Evolutionary conservation across 2,888 invertebrate species (phyloP).

Genomic region (Dorcus hopei): DNA sequence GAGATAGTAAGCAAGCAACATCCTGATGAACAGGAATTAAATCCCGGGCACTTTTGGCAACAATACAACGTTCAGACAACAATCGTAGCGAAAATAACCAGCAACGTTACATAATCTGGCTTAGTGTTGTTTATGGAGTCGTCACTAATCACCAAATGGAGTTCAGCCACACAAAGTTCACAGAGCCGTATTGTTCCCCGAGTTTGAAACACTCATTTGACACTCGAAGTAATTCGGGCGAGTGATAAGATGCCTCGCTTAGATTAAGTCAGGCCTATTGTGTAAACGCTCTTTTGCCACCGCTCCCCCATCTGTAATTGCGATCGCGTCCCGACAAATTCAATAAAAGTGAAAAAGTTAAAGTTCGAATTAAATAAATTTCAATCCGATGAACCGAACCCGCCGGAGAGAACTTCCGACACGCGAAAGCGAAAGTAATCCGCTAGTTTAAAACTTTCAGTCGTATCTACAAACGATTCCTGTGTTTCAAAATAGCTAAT

Average conservation of each 20-base stretch:
- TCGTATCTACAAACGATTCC: slow-evolving; percentile 30
- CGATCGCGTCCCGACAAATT: too few species aligned
- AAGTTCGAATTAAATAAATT: background rate
- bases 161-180: slow-evolving; percentile 20
- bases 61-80: slow-evolving; percentile 9
- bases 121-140: slow-evolving; percentile 22
- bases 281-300: too few species aligned
- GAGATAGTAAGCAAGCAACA: background rate
- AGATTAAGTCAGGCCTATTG: too few species aligned
- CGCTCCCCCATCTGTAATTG: too few species aligned
- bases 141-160: slow-evolving; percentile 24
- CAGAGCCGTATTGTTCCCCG: slow-evolving; percentile 18
- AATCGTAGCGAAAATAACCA: slow-evolving; percentile 22
- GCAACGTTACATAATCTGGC: slow-evolving; percentile 21
- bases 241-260: background rate
- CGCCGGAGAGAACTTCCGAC: background rate
- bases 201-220: slow-evolving; percentile 7
- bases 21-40: slow-evolving; percentile 1
- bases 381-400: background rate
- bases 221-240: background rate
- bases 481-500: slow-evolving; percentile 34
- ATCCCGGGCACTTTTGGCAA: slow-evolving; percentile 1
- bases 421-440: slow-evolving; percentile 28
- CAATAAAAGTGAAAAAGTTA: too few species aligned
- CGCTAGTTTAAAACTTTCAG: slow-evolving; percentile 27